phyloP scores from a whole-genome alignment of 2,888 invertebrate species.

The Hesperia comma region DNA sequence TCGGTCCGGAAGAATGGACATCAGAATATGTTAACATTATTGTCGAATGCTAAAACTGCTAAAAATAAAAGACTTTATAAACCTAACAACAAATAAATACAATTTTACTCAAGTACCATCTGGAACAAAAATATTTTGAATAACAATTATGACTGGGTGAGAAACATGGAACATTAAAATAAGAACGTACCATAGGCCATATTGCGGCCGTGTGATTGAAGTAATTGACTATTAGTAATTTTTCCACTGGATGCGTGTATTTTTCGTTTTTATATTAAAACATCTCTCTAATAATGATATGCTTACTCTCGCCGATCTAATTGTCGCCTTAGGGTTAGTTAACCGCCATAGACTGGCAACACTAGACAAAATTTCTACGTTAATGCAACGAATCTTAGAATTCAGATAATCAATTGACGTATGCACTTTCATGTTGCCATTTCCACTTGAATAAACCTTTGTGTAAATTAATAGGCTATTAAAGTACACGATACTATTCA shows the following conservation, averaged over 20 bases:
- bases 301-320: constrained; percentile 11
- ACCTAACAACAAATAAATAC: constrained; percentile 12
- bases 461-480: background rate
- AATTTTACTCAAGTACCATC: constrained; percentile 10
- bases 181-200: constrained; percentile 27
- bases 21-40: constrained; percentile 21
- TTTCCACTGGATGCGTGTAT: constrained; percentile 15
- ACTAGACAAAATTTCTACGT: background rate
- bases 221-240: constrained; percentile 24
- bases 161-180: constrained; percentile 1
- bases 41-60: constrained; percentile 32
- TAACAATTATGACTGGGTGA: constrained; percentile 21
- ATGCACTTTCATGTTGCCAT: constrained; percentile 1
- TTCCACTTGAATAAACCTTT: constrained; percentile 18
- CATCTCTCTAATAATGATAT: constrained; percentile 11
- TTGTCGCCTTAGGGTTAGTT: background rate
- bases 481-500: constrained; percentile 5
- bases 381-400: background rate
- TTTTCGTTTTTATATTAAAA: background rate
- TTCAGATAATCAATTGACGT: constrained; percentile 18
- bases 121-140: constrained; percentile 25
- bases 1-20: constrained; percentile 21
- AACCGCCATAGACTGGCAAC: background rate
- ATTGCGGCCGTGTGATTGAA: constrained; percentile 12
- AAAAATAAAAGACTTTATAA: constrained; percentile 4